These are phyloP conservation scores for Ornithorhynchus anatinus DNA, from an alignment of 2,113 vertebrate species.

Conservation along the genomic window DNA sequence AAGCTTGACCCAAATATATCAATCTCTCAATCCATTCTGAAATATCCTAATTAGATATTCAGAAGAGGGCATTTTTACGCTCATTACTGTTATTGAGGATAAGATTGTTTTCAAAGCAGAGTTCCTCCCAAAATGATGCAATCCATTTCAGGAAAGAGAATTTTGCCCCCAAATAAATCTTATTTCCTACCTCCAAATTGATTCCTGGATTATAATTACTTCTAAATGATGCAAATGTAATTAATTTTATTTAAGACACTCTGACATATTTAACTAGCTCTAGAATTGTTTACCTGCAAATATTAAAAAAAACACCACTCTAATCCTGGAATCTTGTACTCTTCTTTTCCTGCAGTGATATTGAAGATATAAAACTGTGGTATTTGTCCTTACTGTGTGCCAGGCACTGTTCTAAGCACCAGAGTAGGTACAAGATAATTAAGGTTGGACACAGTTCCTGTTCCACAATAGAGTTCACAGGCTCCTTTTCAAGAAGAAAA, in stretches of 20 bases:
- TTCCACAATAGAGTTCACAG: too few relatives aligned
- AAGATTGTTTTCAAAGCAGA: neutral
- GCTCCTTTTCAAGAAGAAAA: too few relatives aligned
- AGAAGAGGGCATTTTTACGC: neutral
- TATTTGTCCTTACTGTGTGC: too few relatives aligned
- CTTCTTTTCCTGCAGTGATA: too few relatives aligned
- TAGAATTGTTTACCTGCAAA: neutral
- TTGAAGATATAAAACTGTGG: too few relatives aligned
- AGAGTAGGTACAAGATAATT: too few relatives aligned
- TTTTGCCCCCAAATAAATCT: slow-evolving; percentile 2
- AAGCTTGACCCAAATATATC: neutral
- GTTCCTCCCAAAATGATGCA: slow-evolving; percentile 4
- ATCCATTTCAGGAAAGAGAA: neutral
- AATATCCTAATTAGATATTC: neutral
- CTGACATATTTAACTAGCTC: neutral
- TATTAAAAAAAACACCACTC: neutral
- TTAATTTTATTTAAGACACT: neutral
- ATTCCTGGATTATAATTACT: neutral
- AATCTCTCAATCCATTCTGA: neutral
- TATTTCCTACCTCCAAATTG: slow-evolving; percentile 11
- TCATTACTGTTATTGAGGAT: neutral
- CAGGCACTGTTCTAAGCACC: too few relatives aligned
- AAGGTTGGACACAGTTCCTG: too few relatives aligned
- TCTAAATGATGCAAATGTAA: neutral
- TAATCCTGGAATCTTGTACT: too few relatives aligned